Conservation (phyloP, 2,113 vertebrate species). For the Litocranius walleri region DNA sequence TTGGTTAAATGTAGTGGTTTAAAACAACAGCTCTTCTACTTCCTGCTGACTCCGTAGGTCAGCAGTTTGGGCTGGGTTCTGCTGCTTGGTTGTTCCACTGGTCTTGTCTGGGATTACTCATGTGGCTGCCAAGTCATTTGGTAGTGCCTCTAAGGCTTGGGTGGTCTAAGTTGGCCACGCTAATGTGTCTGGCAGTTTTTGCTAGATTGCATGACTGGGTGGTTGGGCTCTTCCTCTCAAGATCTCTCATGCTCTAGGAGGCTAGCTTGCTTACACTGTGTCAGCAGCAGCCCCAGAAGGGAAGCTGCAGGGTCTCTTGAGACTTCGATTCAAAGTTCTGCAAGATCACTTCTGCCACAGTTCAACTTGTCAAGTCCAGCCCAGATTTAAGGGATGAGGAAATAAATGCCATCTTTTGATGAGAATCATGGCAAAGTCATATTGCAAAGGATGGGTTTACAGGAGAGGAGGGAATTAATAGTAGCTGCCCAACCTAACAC, state of each 20-base stretch:
- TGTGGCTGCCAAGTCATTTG: not conserved
- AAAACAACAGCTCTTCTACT: not conserved
- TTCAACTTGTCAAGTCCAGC: not conserved
- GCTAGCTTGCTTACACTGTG: not conserved
- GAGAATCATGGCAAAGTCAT: not conserved
- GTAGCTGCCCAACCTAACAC: no score
- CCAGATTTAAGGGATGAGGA: not conserved
- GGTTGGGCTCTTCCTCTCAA: not conserved
- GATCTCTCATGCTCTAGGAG: not conserved
- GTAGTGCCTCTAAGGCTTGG: not conserved
- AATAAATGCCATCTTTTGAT: not conserved
- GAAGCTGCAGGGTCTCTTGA: not conserved
- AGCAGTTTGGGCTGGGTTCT: not conserved
- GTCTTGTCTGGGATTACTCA: not conserved
- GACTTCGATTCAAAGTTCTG: not conserved
- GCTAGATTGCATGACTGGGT: not conserved
- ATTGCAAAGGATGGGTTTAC: not conserved
- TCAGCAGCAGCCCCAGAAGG: not conserved
- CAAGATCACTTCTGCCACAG: not conserved
- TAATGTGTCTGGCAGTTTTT: not conserved
- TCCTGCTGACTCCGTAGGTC: not conserved
- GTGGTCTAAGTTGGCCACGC: not conserved
- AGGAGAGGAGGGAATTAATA: not conserved
- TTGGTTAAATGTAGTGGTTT: not conserved
- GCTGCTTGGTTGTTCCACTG: not conserved